Base-by-base conservation (phyloP, 2,113 vertebrate species). In the Platichthys stellatus region DNA sequence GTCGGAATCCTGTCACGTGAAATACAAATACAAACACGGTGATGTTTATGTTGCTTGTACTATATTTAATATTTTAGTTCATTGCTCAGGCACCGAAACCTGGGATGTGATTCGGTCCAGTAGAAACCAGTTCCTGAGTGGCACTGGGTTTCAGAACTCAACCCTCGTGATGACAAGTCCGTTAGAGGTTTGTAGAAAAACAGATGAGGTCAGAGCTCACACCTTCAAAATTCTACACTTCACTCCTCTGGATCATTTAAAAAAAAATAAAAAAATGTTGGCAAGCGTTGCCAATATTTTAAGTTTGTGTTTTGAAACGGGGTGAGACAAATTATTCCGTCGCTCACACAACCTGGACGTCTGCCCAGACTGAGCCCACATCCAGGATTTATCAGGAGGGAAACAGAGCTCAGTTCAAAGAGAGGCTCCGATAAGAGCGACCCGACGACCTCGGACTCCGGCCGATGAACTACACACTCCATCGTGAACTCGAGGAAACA, bases 351-450 rank as follows among this genome's bases (percentile, higher is more conserved):
- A 74, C 21, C 87, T 91, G 88, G 85, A 87, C 4, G 72, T 72
- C 68, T 69, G 85, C 89, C 89, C 87, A 43, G 81, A 74, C 80
- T 59, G 13, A 85, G 79, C 83, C 86, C 76, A 80, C 80, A 71
- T 86, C 40, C 61, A 89, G 85, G 5, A 86, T 86, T 91, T 90
- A 93, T 93, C 91, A 87, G 68, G 65, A 81, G 51, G 62, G 69
- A 83, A 89, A 74, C 78, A 51, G 78, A 88, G 85, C 62, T 72
- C 9, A 74, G 86, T 91, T 93, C 90, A 92, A 93, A 92, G 86
- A 73, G 81, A 83, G 26, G 72, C 70, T 74, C 57, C 3, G 89
- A 92, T 90, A 92, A 93, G 85, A 78, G 18, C 49, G 78, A 67
- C 78, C 82, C 1, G 73, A 89, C 88, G 90, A 81, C 82, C 88